Conservation (phyloP, 1,140 invertebrate species). For the Apis florea region DNA sequence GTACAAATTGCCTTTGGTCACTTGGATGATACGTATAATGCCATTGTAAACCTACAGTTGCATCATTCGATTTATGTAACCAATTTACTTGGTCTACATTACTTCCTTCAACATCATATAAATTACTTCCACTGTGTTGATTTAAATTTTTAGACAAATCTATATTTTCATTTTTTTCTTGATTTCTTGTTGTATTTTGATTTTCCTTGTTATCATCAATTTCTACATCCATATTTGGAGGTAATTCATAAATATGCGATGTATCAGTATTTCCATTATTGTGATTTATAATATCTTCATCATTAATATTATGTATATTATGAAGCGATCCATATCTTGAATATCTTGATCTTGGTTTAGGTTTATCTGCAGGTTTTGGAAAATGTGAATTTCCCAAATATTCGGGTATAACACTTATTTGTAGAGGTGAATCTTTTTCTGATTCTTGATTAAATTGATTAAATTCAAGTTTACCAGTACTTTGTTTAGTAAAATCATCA, state of each 20-base stretch:
- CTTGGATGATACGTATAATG: slow-evolving; percentile 61
- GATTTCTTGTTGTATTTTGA: slow-evolving; percentile 5
- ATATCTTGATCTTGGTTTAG: slow-evolving; percentile 47
- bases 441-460: slow-evolving; percentile 2
- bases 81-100: slow-evolving; percentile 41
- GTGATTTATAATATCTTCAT: background rate
- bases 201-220: background rate
- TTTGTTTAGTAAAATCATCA: slow-evolving; percentile 1
- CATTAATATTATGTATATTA: background rate
- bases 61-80: slow-evolving; percentile 59
- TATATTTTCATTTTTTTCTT: background rate
- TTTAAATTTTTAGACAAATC: background rate
- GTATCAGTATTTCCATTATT: background rate
- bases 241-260: slow-evolving; percentile 23
- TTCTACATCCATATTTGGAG: slow-evolving; percentile 19
- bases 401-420: background rate
- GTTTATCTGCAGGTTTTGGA: slow-evolving; percentile 51
- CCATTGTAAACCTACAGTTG: slow-evolving; percentile 60
- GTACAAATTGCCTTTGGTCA: slow-evolving; percentile 53
- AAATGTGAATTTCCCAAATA: background rate
- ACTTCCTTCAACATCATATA: slow-evolving; percentile 26
- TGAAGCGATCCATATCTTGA: slow-evolving; percentile 24
- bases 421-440: background rate
- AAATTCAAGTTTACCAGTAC: slow-evolving; percentile 18
- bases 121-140: slow-evolving; percentile 6